Conservation (phyloP, 2,888 invertebrate genomes). For the Chloroclystis v-ata region DNA sequence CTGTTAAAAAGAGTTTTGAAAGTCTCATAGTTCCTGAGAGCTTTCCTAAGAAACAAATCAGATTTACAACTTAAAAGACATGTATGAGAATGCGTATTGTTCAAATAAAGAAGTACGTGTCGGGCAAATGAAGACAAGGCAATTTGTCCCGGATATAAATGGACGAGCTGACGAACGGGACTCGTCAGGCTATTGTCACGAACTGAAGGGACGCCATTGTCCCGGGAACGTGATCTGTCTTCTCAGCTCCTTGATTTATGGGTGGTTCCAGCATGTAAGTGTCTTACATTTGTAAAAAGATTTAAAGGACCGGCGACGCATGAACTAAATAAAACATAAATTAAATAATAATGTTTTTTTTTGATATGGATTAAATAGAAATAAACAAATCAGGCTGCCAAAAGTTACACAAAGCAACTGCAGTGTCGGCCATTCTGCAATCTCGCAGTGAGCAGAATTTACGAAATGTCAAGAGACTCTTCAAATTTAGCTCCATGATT, state of each 20-base stretch:
- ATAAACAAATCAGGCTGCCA: not conserved
- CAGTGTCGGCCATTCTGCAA: conserved; percentile 14
- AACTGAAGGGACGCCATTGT: conserved; percentile 13
- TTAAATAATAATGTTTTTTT: too few relatives aligned
- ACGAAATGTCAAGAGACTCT: conserved; percentile 27
- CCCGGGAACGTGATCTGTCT: conserved; percentile 5
- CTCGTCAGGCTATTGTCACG: conserved; percentile 11
- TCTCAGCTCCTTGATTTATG: not conserved
- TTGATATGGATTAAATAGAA: too few relatives aligned
- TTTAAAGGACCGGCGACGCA: too few relatives aligned
- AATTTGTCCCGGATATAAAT: conserved; percentile 29
- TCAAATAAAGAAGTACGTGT: not conserved
- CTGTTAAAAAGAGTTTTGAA: too few relatives aligned
- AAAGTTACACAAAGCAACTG: conserved; percentile 1
- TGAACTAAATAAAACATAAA: too few relatives aligned
- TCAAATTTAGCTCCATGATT: conserved; percentile 2
- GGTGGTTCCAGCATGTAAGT: too few relatives aligned
- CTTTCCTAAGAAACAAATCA: too few relatives aligned
- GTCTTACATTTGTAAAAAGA: too few relatives aligned
- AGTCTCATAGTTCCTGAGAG: too few relatives aligned
- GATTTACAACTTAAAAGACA: too few relatives aligned
- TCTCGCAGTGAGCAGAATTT: conserved; percentile 14
- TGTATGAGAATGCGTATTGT: too few relatives aligned
- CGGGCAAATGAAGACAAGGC: conserved; percentile 19
- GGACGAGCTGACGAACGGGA: conserved; percentile 19